Percentiles rank a stretch among this genome's conserved stretches.
These are phyloP conservation scores for Sebastes umbrosus DNA, from an alignment of 2,797 vertebrate genomes.

Conservation along the genomic window DNA sequence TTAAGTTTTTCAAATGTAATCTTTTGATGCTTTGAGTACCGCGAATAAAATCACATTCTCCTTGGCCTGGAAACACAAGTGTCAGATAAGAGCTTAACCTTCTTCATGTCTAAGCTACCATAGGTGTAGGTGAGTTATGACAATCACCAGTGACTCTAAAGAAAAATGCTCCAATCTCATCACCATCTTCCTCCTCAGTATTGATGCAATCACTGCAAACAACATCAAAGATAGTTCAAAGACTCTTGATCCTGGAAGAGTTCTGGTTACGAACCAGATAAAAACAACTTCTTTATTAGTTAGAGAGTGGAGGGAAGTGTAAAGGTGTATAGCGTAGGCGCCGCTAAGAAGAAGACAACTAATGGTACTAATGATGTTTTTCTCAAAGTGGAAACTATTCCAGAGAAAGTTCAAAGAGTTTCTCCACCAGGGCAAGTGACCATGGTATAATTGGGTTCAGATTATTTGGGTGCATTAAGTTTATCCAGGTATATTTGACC, in stretches of 20 bases:
- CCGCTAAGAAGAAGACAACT: background rate
- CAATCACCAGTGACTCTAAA: background rate
- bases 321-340: background rate
- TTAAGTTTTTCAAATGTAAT: background rate
- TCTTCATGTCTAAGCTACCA: background rate
- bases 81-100: background rate
- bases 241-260: background rate
- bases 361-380: slow-evolving; percentile 10
- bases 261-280: background rate
- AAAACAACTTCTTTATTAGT: background rate
- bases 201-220: background rate
- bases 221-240: background rate
- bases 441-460: background rate
- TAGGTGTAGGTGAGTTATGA: background rate
- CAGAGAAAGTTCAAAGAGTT: background rate
- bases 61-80: background rate
- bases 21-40: background rate
- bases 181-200: background rate
- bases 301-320: background rate
- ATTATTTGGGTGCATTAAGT: background rate
- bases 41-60: background rate
- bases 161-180: background rate
- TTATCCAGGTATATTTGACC: background rate
- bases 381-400: background rate
- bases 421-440: background rate